These are phyloP conservation scores for Danionella cerebrum DNA, from an alignment of 2,113 vertebrate genomes.

Conservation along the genomic window DNA sequence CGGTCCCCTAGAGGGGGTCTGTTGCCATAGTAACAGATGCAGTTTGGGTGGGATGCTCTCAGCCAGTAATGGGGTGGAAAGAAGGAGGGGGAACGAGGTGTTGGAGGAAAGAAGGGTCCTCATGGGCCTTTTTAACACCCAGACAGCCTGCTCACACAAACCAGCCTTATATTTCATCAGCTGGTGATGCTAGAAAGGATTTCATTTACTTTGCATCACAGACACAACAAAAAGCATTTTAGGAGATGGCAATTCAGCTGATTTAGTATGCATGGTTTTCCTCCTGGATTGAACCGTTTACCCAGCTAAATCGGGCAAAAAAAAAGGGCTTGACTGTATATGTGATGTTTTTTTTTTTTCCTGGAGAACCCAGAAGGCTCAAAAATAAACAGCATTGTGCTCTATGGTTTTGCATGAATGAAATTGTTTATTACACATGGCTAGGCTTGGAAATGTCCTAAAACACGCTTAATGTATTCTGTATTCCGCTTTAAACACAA, in stretches of 20 bases:
- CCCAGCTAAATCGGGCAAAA: neutral
- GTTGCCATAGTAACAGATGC: constrained; percentile 34
- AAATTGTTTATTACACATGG: neutral
- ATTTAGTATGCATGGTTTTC: neutral
- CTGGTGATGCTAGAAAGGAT: neutral
- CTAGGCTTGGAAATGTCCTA: neutral
- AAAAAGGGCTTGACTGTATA: neutral
- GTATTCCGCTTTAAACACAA: too few species aligned
- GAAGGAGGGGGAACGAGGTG: neutral
- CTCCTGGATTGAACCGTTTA: neutral
- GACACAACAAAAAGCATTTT: neutral
- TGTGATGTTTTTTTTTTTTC: neutral
- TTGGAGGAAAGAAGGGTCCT: neutral
- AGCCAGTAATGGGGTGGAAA: constrained; percentile 18
- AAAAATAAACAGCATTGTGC: neutral
- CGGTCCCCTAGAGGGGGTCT: constrained; percentile 19
- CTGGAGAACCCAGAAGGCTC: neutral
- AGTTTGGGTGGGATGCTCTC: constrained; percentile 28
- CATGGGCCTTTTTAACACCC: constrained; percentile 22
- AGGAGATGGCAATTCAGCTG: neutral
- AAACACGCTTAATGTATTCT: neutral
- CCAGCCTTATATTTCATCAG: constrained; percentile 4
- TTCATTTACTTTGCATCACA: constrained; percentile 19
- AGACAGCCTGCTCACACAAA: neutral
- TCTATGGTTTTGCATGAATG: neutral